Base-by-base conservation (phyloP, 2,113 vertebrate species). In the Cervus canadensis region DNA sequence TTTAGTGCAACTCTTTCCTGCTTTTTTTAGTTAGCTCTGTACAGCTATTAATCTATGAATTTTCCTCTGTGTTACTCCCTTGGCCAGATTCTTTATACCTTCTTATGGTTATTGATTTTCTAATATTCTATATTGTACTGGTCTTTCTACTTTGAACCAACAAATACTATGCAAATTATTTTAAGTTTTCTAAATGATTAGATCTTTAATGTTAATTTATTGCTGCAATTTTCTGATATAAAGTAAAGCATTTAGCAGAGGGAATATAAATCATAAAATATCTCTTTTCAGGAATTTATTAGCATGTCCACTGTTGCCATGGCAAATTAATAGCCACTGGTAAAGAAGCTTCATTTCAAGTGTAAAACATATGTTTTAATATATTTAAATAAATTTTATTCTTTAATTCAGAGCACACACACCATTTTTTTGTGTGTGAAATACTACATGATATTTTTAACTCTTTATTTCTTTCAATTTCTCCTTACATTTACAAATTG, bases 321-420 rank as follows among this genome's bases (percentile, higher is more conserved):
- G 9, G 11, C 87, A 67, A 71, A 50, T 82, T 89, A 96, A 82
- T n/a, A 19, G 21, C 5, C 54, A 57, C 15, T 82, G 13, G 2
- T 74, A 93, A 82, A 87, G 10, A 89, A 36, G 7, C 33, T 76
- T 9, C 9, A 52, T 84, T 64, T 95, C 28, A 78, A 3, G 67
- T 84, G 21, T 87, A 59, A 90, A 36, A 9, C 21, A 45, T 60
- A 43, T 5, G 43, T 84, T 71, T 85, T 1, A 79, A 87, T 71
- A 74, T 79, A 93, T 62, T 89, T 94, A 95, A 89, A 67, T 62
- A 62, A 92, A 89, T 50, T 25, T 50, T 92, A 85, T 71, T 87
- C 4, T 59, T 87, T 93, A 87, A 43, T 71, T 95, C 26, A 74
- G 14, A 88, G 7, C 15, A 81, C 4, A 50, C 15, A 16, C 15